Evolutionary conservation across 1,140 invertebrate species (phyloP).

Genomic region (Lysiphlebus fabarum): DNA sequence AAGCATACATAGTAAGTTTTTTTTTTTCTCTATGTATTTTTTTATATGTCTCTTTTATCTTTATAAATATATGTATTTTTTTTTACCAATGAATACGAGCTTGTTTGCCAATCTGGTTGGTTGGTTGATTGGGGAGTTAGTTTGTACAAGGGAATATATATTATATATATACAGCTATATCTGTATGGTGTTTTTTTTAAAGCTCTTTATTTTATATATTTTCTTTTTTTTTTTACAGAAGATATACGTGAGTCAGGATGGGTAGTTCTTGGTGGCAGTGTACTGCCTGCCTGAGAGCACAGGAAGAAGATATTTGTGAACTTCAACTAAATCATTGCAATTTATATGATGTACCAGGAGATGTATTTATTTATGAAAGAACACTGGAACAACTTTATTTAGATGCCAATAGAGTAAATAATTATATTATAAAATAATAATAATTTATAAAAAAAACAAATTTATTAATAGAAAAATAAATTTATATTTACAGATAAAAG

Average conservation of each 20-base stretch:
- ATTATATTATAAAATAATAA: background rate
- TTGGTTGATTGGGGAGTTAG: no score
- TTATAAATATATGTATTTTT: background rate
- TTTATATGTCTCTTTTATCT: conserved; percentile 1
- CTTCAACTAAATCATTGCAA: conserved; percentile 78
- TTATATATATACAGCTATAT: background rate
- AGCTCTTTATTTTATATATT: conserved; percentile 11
- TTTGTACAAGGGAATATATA: background rate
- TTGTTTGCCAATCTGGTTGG: background rate
- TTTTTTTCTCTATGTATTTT: background rate
- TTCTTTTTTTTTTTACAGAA: conserved; percentile 1
- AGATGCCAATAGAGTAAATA: conserved; percentile 72
- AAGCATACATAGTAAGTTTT: conserved; percentile 8
- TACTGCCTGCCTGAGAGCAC: conserved; percentile 50
- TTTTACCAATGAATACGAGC: conserved; percentile 1
- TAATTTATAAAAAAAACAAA: background rate
- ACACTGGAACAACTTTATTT: conserved; percentile 79
- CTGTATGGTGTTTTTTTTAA: background rate
- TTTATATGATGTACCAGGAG: conserved; percentile 75
- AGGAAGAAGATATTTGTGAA: conserved; percentile 67
- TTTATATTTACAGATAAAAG: conserved; percentile 60
- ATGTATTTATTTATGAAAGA: conserved; percentile 80
- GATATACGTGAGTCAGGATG: conserved; percentile 46
- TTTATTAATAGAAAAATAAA: background rate
- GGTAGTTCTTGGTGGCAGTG: conserved; percentile 56